Conservation (phyloP, 2,888 invertebrate genomes). For the Oxyteleia sp. region DNA sequence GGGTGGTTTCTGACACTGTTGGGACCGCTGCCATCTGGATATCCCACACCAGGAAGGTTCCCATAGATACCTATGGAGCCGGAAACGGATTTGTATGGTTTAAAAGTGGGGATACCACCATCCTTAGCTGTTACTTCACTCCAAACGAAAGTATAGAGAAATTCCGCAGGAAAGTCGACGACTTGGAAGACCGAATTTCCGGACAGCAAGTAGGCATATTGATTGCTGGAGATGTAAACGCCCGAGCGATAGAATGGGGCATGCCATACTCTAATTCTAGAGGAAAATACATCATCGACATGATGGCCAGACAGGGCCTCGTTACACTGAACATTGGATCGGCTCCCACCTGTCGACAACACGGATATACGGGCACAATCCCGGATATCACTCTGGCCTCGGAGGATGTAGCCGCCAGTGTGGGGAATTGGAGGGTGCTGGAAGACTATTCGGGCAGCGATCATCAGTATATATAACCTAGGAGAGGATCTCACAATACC, state of each 20-base stretch:
- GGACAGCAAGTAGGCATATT: not conserved
- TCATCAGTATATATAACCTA: no score
- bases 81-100: not conserved
- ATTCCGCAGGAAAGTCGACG: not conserved
- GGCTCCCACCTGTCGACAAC: not conserved
- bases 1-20: no score
- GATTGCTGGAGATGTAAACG: slow-evolving; percentile 16
- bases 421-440: no score
- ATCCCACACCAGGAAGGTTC: not conserved
- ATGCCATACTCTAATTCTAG: not conserved
- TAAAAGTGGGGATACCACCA: not conserved
- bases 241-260: not conserved
- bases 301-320: not conserved
- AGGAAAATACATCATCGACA: not conserved
- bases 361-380: not conserved
- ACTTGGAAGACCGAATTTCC: not conserved
- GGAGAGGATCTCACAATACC: no score
- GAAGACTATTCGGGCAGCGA: no score
- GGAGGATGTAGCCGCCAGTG: no score
- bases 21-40: not conserved
- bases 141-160: slow-evolving; percentile 5
- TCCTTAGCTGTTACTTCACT: not conserved
- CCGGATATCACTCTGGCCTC: not conserved
- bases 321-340: not conserved
- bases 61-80: not conserved